Evolutionary conservation across 2,888 invertebrate species (phyloP), one percentile per base, ranked within the genome.

Genomic region (Zygogramma bicolorata): DNA sequence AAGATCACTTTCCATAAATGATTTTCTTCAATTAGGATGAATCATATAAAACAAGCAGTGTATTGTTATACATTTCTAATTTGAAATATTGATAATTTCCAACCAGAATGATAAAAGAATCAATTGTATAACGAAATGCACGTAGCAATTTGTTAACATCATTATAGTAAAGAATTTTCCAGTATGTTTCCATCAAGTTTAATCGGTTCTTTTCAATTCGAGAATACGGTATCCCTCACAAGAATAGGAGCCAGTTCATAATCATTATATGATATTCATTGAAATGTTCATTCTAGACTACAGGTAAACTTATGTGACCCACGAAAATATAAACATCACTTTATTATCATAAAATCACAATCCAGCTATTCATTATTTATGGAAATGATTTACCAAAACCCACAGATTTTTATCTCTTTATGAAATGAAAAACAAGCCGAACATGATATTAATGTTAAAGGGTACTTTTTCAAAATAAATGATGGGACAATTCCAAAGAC

Each of bases 401-500:
- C 72, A 75, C 66, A 76, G 75, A 76, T 74, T 70, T 63, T 77
- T 77, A 76, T 76, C 76, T 71, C n/a, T n/a, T n/a, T 60, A 53
- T 42, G 42, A 27, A 42, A 62, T 20, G 62, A 62, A 76, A 80
- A 81, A 80, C 75, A 73, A 70, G 75, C 80, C 82, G 80, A 80
- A 77, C 76, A 73, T 61, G 77, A 78, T 79, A 82, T 82, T 82
- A 82, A 82, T 81, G 81, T 80, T 81, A 74, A 79, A 78, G 75
- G 82, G 80, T 80, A 78, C 77, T 78, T 79, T 80, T 68, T 65
- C 71, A 73, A 75, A 79, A 78, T 82, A 83, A 83, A 82, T 82
- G 81, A 83, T 82, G 83, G 82, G 82, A 83, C 82, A 83, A 83
- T 83, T 82, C 79, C 80, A 70, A 76, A 78, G 77, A 77, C 72